Evolutionary conservation across 2,797 vertebrate genomes (phyloP), one percentile per base, ranked within the genome.

Genomic region (Coreius guichenoti): DNA sequence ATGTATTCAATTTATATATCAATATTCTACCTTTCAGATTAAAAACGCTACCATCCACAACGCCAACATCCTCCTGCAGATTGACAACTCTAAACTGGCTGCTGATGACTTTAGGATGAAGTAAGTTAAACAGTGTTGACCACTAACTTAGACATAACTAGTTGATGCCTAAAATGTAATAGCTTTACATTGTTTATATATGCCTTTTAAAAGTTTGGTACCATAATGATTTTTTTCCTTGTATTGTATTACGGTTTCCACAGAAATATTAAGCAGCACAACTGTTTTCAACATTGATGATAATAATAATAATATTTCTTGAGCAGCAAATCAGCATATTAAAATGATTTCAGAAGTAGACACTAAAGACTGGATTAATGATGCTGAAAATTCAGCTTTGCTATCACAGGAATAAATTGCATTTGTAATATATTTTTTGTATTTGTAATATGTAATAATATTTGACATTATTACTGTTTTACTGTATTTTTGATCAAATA

Each of bases 21-120:
- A 14, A 47, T 63, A 0, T 29, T 79, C 45, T 70, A 68, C 76
- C 0, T 86, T 85, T 43, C 56, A 98, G 97, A 97, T 97, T 70
- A 78, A 91, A 1, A 89, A 1, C 3, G 94, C 95, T 67, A 97
- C 94, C 78, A 92, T 93, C 13, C 89, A 87, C 72, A 97, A 97
- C 3, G 96, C 96, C 89, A 96, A 93, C 82, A 87, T 95, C 91
- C 93, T 97, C 83, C 96, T 98, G 85, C 96, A 97, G 93, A 96
- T 97, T 12, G 97, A 98, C 91, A 98, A 98, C 89, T 95, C 97
- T 90, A 96, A 96, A 90, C 94, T 98, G 93, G 97, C 97, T 90
- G 97, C 96, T 43, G 97, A 98, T 87, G 97, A 98, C 94, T 98
- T 98, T 94, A 95, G 82, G 86, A 92, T 93, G 89, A 98, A 98